A percentile compares a stretch with the other conserved stretches of the same genome.
Conservation (phyloP, 2,797 vertebrate genomes). For the Selene dorsalis region DNA sequence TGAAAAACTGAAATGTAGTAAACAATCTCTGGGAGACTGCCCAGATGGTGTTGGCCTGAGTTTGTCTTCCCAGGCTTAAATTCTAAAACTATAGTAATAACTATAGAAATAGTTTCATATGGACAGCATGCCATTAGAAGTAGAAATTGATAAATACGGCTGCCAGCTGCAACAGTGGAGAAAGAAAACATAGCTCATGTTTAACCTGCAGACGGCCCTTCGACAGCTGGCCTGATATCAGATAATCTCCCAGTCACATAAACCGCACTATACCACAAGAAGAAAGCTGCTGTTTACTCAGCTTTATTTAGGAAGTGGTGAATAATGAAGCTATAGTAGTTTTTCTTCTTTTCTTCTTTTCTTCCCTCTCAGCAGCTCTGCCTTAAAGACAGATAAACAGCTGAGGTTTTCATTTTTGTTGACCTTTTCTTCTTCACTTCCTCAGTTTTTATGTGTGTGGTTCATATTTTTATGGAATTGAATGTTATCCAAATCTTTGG, state of each 20-base stretch:
- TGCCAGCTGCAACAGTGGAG: constrained; percentile 2
- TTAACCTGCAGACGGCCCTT: constrained; percentile 29
- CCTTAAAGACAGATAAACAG: not conserved
- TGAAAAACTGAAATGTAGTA: not conserved
- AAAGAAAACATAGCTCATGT: constrained; percentile 39
- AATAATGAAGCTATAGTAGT: constrained; percentile 16
- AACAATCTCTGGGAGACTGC: not conserved
- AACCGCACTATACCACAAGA: constrained; percentile 27
- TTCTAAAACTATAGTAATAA: constrained; percentile 28
- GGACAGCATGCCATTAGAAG: constrained; percentile 29
- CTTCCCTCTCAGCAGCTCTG: not conserved
- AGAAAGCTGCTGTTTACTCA: constrained; percentile 50
- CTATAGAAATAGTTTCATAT: not conserved
- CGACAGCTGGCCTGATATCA: constrained; percentile 36
- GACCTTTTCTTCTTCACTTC: not conserved
- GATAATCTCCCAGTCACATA: constrained; percentile 34
- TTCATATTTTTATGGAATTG: not conserved
- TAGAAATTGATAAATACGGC: constrained; percentile 18
- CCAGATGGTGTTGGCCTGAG: constrained; percentile 26
- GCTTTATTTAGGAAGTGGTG: constrained; percentile 37
- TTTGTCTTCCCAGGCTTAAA: constrained; percentile 3
- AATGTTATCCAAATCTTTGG: not conserved
- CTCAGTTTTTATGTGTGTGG: not conserved
- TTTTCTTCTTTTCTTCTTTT: constrained; percentile 7
- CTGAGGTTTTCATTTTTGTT: not conserved